Evolutionary conservation across 2,797 vertebrate genomes (phyloP), one percentile per base, ranked within the genome.

Genomic region (Pseudochaenichthys georgianus): DNA sequence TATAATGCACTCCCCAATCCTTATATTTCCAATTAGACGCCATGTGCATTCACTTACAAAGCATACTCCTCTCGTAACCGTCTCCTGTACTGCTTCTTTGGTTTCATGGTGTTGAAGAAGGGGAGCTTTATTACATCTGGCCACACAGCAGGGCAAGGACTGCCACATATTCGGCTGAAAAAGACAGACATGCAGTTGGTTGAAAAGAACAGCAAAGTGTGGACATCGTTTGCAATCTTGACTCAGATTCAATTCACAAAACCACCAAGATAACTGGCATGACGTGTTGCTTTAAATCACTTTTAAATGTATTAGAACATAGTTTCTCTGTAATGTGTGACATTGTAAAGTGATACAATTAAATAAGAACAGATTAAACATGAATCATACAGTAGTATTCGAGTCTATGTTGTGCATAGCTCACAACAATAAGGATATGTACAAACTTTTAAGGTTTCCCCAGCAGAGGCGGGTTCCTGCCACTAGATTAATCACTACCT

Each of bases 81-180:
- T 70, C 98, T 95, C 50, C 98, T 95, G 90, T 99, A 99, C 71
- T 99, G 98, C 91, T 99, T 99, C 97, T 99, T 99, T 97, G 98
- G 98, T 95, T 99, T 99, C 98, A 99, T 99, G 89, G 97, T 99
- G 95, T 99, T 99, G 94, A 99, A 99, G 94, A 99, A 99, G 16
- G 98, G 98, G 89, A 99, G 95, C 86, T 99, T 99, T 85, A 99
- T 99, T 28, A 99, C 98, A 84, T 99, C 98, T 13, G 98, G 98
- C 98, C 98, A 99, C 69, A 97, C 97, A 13, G 97, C 98, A 57
- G 98, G 98, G 82, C 97, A 99, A 3, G 98, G 98, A 86, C 97
- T 99, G 72, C 98, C 98, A 3, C 98, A 99, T 84, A 99, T 98
- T 59, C 98, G 98, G 84, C 98, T 99, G 28, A 28, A 76, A 38